A percentile compares a stretch with the other conserved stretches of the same genome.
Conservation (phyloP, 2,797 vertebrate genomes). For the Mormyrops boulengeri region DNA sequence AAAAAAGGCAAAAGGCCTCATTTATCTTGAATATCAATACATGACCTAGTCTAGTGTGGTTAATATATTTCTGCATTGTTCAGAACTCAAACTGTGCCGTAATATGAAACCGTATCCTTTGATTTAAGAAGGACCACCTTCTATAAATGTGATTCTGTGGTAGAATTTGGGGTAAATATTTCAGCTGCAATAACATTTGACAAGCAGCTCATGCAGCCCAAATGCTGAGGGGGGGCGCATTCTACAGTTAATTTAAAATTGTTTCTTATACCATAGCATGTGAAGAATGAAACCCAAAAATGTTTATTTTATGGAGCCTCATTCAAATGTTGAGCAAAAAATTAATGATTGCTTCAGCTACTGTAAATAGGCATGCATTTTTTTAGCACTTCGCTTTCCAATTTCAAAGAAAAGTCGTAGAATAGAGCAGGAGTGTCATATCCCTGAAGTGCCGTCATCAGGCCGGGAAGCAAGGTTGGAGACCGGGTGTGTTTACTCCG, state of each 20-base stretch:
- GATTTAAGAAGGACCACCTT: neutral
- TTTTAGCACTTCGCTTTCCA: neutral
- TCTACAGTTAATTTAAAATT: neutral
- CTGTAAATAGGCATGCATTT: neutral
- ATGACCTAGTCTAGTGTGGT: neutral
- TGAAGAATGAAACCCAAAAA: neutral
- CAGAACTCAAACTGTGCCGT: neutral
- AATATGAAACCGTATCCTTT: neutral
- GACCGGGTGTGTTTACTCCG: neutral
- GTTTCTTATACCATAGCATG: neutral
- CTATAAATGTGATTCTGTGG: neutral
- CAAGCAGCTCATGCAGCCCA: neutral
- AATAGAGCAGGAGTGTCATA: neutral
- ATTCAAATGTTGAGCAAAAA: neutral
- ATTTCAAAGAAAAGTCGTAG: neutral
- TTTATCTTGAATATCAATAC: neutral
- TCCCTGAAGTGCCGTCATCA: neutral
- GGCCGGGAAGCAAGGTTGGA: neutral
- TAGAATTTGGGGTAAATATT: neutral
- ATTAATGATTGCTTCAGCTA: neutral
- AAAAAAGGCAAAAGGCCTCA: neutral
- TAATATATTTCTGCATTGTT: neutral
- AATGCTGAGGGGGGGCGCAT: neutral
- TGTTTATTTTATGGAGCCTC: neutral
- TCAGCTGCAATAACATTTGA: neutral